phyloP scores from a whole-genome alignment of 2,797 vertebrate genomes.

The Rhinella marina region DNA sequence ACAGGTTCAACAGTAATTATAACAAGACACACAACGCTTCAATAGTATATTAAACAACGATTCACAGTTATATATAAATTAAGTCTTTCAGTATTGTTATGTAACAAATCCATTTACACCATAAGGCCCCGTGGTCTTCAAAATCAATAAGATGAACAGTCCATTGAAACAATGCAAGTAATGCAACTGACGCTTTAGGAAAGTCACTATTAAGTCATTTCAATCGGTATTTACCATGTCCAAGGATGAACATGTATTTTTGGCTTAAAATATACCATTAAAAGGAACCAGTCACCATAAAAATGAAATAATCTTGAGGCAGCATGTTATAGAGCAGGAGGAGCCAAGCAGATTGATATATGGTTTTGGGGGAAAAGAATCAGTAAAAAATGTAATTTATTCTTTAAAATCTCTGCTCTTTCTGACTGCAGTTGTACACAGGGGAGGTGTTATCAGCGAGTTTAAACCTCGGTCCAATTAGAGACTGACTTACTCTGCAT shows the following conservation, averaged over 20 bases:
- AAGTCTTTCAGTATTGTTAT: slow-evolving; percentile 69
- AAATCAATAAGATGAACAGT: slow-evolving; percentile 74
- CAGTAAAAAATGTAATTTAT: too few species aligned
- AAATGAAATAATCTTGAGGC: too few species aligned
- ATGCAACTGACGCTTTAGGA: not conserved
- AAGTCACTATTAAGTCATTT: slow-evolving; percentile 12
- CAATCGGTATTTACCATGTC: slow-evolving; percentile 65
- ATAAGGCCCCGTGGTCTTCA: slow-evolving; percentile 78
- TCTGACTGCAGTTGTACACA: too few species aligned
- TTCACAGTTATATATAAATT: slow-evolving; percentile 72
- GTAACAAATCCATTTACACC: slow-evolving; percentile 74
- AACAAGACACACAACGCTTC: slow-evolving; percentile 68
- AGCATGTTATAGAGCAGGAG: too few species aligned
- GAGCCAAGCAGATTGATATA: too few species aligned
- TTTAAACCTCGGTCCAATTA: too few species aligned
- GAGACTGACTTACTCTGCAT: too few species aligned
- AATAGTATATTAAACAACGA: slow-evolving; percentile 65
- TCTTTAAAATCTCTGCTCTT: too few species aligned
- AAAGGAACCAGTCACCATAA: not conserved
- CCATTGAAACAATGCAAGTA: slow-evolving; percentile 63
- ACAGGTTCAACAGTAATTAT: slow-evolving; percentile 61
- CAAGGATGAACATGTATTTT: slow-evolving; percentile 62
- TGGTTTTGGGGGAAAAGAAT: too few species aligned
- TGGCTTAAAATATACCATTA: not conserved
- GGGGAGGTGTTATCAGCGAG: too few species aligned